These are phyloP conservation scores for Prolemur simus DNA, from an alignment of 2,113 vertebrate genomes.

Conservation along the genomic window DNA sequence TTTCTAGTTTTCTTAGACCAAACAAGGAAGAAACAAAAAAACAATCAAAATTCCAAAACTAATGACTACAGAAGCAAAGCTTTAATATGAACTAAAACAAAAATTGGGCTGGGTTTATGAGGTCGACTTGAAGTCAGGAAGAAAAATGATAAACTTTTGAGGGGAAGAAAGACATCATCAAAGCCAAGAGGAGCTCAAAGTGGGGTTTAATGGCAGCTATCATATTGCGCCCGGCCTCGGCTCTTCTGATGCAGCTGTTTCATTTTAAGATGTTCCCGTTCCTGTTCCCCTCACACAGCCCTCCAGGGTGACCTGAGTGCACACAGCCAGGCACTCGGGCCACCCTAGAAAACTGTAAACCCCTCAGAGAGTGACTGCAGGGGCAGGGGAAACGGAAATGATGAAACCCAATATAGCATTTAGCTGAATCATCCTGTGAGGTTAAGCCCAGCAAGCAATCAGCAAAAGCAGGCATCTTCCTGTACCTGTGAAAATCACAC, in stretches of 20 bases:
- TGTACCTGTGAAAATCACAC: conserved; percentile 50
- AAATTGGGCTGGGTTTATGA: conserved; percentile 76
- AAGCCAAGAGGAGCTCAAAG: conserved; percentile 84
- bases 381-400: conserved; percentile 75
- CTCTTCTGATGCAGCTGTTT: conserved; percentile 85
- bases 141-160: conserved; percentile 84
- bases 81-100: conserved; percentile 60
- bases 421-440: conserved; percentile 75
- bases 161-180: conserved; percentile 84
- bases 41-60: neutral
- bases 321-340: conserved; percentile 76
- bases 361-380: conserved; percentile 78
- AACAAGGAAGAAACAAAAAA: neutral
- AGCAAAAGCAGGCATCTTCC: conserved; percentile 51
- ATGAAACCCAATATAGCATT: conserved; percentile 80
- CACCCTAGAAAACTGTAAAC: conserved; percentile 78
- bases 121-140: conserved; percentile 81
- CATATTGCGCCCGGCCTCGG: conserved; percentile 81
- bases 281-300: conserved; percentile 64
- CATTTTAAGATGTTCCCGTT: conserved; percentile 82
- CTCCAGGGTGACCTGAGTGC: conserved; percentile 72
- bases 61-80: conserved; percentile 3
- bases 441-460: conserved; percentile 74
- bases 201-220: conserved; percentile 87
- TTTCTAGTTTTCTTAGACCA: neutral